A percentile compares a stretch with the other conserved stretches of the same genome.
phyloP scores from a whole-genome alignment of 2,888 invertebrate genomes.

The Onchidella celtica region DNA sequence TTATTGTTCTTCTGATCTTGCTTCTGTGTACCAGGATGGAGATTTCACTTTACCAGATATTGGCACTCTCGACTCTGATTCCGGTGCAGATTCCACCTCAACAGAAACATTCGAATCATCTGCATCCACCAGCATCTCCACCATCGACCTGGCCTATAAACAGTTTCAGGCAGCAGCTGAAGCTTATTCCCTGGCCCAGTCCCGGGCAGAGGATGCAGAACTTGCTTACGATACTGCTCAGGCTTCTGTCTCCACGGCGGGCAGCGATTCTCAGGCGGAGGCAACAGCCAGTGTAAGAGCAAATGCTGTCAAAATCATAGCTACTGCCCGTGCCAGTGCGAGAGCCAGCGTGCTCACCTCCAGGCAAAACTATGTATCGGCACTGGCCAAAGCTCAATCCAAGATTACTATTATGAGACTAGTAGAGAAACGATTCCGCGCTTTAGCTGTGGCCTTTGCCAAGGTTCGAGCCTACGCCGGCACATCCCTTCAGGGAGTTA shows the following conservation, averaged over 20 bases:
- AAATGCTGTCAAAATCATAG: not conserved
- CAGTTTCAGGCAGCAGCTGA: not conserved
- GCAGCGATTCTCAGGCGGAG: not conserved
- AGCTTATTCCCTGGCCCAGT: not conserved
- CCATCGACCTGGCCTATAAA: not conserved
- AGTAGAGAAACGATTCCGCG: conserved; percentile 3
- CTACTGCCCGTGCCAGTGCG: not conserved
- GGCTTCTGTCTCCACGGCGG: not conserved
- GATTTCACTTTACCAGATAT: too few relatives aligned
- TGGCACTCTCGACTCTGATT: not conserved
- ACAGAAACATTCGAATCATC: too few relatives aligned
- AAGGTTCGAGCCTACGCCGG: conserved; percentile 17
- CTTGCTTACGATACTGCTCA: not conserved
- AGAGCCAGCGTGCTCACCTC: conserved; percentile 2
- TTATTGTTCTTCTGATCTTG: too few relatives aligned
- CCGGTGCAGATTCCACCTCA: not conserved
- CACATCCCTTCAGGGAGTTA: not conserved
- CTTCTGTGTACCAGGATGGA: too few relatives aligned
- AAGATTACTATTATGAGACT: conserved; percentile 14
- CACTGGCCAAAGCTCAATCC: not conserved
- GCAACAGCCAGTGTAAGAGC: not conserved
- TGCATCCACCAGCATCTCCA: not conserved
- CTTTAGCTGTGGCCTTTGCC: not conserved
- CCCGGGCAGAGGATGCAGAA: not conserved
- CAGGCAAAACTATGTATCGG: conserved; percentile 14